phyloP scores from a whole-genome alignment of 2,113 vertebrate genomes.

The Sporophila hypoxantha region DNA sequence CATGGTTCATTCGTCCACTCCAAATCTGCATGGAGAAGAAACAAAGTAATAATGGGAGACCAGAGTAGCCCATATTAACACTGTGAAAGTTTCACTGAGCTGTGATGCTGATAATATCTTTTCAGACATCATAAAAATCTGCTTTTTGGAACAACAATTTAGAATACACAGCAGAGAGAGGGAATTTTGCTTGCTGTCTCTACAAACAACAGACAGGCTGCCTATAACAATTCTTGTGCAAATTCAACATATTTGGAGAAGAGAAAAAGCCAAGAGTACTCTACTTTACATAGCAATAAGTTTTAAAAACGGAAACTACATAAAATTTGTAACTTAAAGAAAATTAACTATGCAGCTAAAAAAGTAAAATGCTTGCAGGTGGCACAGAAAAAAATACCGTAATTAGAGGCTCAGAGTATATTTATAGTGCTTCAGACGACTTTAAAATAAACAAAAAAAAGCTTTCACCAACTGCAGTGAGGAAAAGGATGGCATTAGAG shows the following conservation, averaged over 20 bases:
- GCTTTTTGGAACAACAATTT: not conserved
- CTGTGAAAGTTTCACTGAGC: not conserved
- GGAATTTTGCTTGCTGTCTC: not conserved
- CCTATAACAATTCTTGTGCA: not conserved
- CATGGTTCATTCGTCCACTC: not conserved
- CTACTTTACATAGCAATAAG: conserved; percentile 1
- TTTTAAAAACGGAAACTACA: conserved; percentile 44
- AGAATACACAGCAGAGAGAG: not conserved
- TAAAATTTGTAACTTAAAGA: conserved; percentile 28
- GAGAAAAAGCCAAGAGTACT: not conserved
- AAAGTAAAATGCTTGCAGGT: conserved; percentile 41
- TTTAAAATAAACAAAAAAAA: conserved; percentile 40
- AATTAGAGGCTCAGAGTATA: conserved; percentile 43
- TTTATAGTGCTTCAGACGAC: conserved; percentile 14
- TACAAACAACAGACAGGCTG: not conserved
- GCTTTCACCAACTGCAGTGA: conserved; percentile 15
- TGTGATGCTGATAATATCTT: not conserved
- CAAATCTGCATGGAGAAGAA: not conserved
- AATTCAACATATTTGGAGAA: not conserved
- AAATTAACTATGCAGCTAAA: conserved; percentile 33
- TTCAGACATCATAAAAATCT: not conserved
- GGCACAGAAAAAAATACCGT: conserved; percentile 6
- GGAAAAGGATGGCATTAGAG: conserved; percentile 29
- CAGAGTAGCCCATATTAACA: not conserved
- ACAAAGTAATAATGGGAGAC: not conserved